A percentile compares a stretch with the other conserved stretches of the same genome.
phyloP scores from a whole-genome alignment of 30 jellyfish, hydroid and myxozoan genomes.

The Hydra vulgaris region DNA sequence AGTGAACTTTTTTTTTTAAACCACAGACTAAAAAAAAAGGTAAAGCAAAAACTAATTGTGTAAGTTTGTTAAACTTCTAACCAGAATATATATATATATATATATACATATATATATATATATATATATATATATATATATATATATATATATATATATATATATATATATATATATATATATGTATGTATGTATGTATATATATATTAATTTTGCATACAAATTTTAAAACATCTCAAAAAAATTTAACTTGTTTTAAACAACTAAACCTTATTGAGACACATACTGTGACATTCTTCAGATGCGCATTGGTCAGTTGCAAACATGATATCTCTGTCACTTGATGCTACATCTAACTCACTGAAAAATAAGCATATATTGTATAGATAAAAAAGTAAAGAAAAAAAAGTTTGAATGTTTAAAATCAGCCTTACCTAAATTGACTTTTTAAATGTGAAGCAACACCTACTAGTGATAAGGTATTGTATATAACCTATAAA shows the following conservation, averaged over 20 bases:
- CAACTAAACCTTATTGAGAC: slow-evolving; percentile 44
- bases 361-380: background rate
- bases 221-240: background rate
- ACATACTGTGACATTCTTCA: slow-evolving; percentile 30
- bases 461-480: slow-evolving; percentile 42
- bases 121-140: too few species aligned
- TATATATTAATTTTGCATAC: too few species aligned
- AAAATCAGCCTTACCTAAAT: slow-evolving; percentile 5
- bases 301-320: slow-evolving; percentile 47
- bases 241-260: background rate
- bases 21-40: too few species aligned
- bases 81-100: too few species aligned
- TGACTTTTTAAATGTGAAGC: slow-evolving; percentile 28
- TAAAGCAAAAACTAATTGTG: too few species aligned
- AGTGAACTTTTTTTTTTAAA: too few species aligned
- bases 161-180: too few species aligned
- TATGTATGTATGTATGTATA: too few species aligned
- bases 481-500: slow-evolving; percentile 41
- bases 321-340: slow-evolving; percentile 65
- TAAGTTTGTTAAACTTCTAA: too few species aligned
- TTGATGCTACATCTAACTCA: background rate
- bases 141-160: too few species aligned
- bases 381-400: background rate
- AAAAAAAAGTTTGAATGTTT: background rate
- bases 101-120: too few species aligned